A percentile compares a stretch with the other conserved stretches of the same genome.
phyloP scores from a whole-genome alignment of 2,797 vertebrate species.

The Molossus molossus region DNA sequence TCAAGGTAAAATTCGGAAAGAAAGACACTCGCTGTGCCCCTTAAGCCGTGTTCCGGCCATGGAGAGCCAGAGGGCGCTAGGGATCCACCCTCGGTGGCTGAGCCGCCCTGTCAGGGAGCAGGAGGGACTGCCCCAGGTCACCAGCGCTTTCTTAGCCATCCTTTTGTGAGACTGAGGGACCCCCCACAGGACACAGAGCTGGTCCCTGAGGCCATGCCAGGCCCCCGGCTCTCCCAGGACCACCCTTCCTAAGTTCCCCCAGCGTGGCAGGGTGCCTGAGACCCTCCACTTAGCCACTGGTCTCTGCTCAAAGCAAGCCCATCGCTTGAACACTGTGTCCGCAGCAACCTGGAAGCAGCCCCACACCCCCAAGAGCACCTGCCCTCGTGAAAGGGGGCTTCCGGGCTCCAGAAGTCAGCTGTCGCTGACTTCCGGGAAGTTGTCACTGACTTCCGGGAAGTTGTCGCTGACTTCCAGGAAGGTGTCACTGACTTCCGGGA shows the following conservation, averaged over 20 bases:
- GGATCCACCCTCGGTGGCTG: rapidly evolving
- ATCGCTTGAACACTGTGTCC: background rate
- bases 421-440: background rate
- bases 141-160: background rate
- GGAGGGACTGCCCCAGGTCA: background rate
- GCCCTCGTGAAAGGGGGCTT: background rate
- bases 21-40: background rate
- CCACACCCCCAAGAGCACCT: background rate
- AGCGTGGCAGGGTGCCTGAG: rapidly evolving
- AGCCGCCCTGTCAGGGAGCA: background rate
- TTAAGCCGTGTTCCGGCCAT: rapidly evolving
- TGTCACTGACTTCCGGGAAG: background rate
- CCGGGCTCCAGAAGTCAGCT: background rate
- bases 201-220: background rate
- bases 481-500: background rate
- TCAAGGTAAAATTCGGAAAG: background rate
- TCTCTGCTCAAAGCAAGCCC: background rate
- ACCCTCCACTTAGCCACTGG: background rate
- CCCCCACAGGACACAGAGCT: background rate
- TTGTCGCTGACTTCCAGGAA: background rate
- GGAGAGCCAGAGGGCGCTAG: background rate
- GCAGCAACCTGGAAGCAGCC: constrained; percentile 27
- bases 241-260: background rate
- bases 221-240: background rate
- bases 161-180: background rate